phyloP scores from a whole-genome alignment of 2,113 vertebrate species.

The Ornithorhynchus anatinus region DNA sequence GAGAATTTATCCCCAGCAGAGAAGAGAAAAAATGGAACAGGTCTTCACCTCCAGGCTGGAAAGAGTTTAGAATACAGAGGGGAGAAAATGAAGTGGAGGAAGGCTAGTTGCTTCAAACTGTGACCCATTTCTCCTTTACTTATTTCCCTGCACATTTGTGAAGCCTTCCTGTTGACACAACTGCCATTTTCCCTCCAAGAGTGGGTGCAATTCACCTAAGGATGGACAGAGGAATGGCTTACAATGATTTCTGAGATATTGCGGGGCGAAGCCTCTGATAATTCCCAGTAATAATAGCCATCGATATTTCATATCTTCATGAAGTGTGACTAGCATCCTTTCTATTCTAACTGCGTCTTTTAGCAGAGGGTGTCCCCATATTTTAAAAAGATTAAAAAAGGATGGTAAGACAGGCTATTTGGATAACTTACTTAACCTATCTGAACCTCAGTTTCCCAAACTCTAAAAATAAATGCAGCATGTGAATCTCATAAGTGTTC shows the following conservation, averaged over 20 bases:
- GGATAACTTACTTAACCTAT: neutral
- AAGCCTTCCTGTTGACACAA: too few species aligned
- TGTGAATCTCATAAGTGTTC: slow-evolving; percentile 46
- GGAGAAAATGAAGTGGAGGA: too few species aligned
- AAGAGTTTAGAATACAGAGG: too few species aligned
- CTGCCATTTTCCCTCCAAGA: too few species aligned
- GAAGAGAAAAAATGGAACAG: too few species aligned
- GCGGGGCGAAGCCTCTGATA: neutral
- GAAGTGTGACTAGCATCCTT: slow-evolving; percentile 9
- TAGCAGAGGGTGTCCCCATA: neutral
- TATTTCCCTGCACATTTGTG: too few species aligned
- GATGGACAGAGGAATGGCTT: too few species aligned
- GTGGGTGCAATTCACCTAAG: too few species aligned
- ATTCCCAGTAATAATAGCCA: slow-evolving; percentile 16
- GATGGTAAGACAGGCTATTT: neutral
- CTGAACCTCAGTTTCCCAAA: neutral
- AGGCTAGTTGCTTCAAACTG: too few species aligned
- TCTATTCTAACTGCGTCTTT: neutral
- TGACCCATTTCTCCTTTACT: too few species aligned
- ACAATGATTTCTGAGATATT: neutral
- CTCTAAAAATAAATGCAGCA: slow-evolving; percentile 32
- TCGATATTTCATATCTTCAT: slow-evolving; percentile 29
- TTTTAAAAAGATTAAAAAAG: neutral
- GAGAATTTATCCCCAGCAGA: too few species aligned
- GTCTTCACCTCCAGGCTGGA: too few species aligned